Base-by-base conservation (phyloP, 2,888 invertebrate genomes). In the Suillia variegata region DNA sequence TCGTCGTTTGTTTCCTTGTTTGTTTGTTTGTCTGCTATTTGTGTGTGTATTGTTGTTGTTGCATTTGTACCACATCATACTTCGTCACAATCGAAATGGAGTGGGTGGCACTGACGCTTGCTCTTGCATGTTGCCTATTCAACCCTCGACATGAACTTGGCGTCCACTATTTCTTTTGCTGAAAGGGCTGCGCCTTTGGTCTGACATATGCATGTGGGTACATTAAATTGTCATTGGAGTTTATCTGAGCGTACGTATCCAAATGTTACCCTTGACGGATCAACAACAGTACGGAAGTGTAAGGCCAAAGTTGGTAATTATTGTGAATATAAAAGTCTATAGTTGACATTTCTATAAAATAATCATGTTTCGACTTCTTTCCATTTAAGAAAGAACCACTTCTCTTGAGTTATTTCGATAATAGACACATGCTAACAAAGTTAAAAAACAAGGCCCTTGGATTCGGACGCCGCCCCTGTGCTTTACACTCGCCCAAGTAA, bases 191-290 rank as follows among this genome's bases (percentile, higher is more conserved):
- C n/a, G n/a, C n/a, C n/a, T n/a, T n/a, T n/a, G n/a, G 6, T 38
- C 10, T 38, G 38, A 13, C 38, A 5, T n/a, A n/a, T n/a, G 31
- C 20, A 24, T 38, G 54, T 54, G 54, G 33, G 50, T 54, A 54
- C 50, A 59, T 59, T 59, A 59, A 54, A 59, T 31, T 59, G 54
- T 50, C 59, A 59, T 54, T 59, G 54, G 17, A 58, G 58, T 38
- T 48, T 22, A 58, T 58, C 34, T 53, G 52, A 52, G 38, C n/a
- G 38, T 48, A n/a, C 18, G 38, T 26, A 26, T 26, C 26, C 38
- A 10, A 38, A 38, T 38, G n/a, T 38, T n/a, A 38, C 38, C 6
- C 6, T 8, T 31, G 12, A 8, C 31, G 31, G 31, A 12, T 31
- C 31, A 31, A 31, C 31, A 31, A 12, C 15, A 38, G 10, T 13